Conservation (phyloP, 2,888 invertebrate genomes). For the Polymixis lichenea region DNA sequence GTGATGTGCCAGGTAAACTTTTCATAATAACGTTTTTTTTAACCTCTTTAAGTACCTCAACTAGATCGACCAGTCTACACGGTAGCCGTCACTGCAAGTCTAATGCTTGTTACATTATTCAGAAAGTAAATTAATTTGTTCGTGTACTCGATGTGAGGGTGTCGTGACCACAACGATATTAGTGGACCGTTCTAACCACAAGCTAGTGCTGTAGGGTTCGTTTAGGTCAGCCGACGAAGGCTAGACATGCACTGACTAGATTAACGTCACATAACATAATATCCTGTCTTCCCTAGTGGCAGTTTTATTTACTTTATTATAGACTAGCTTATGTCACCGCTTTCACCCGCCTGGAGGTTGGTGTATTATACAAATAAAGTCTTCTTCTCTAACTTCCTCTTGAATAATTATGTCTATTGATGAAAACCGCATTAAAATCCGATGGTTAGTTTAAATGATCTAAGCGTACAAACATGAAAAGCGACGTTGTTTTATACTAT, state of each 20-base stretch:
- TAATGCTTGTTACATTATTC: slow-evolving; percentile 11
- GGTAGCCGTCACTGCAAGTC: not conserved
- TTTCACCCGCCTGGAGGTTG: too few species aligned
- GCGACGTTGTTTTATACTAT: too few species aligned
- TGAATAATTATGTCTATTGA: too few species aligned
- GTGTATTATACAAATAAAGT: too few species aligned
- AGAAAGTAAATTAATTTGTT: slow-evolving; percentile 4
- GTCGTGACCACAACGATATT: slow-evolving; percentile 20
- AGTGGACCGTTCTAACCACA: not conserved
- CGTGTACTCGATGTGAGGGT: not conserved
- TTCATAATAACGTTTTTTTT: not conserved
- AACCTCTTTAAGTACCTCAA: not conserved
- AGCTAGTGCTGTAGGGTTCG: not conserved
- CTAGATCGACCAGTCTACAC: not conserved
- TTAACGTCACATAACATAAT: not conserved
- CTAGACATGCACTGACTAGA: not conserved
- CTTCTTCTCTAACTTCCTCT: too few species aligned
- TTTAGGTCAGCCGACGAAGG: not conserved
- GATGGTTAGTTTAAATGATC: too few species aligned
- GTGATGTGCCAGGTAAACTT: not conserved
- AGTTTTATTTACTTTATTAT: too few species aligned
- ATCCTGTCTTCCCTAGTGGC: too few species aligned
- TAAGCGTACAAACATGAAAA: too few species aligned
- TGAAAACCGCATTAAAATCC: too few species aligned
- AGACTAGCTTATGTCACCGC: too few species aligned